These are phyloP conservation scores for Ailuropoda melanoleuca DNA, from an alignment of 2,113 vertebrate species.

Conservation along the genomic window DNA sequence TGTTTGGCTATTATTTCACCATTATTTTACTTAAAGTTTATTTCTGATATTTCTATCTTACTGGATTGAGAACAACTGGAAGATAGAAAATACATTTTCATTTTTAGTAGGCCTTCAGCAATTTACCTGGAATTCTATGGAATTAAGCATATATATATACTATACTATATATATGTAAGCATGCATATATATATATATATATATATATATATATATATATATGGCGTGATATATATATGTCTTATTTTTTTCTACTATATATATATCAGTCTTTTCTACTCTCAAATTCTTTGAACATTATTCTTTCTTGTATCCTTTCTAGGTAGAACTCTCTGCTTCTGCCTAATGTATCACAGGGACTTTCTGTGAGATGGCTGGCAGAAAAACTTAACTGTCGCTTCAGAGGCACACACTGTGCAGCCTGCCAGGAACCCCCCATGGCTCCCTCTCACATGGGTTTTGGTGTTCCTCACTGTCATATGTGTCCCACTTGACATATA, in stretches of 20 bases:
- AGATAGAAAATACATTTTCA: not conserved
- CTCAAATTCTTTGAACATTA: not conserved
- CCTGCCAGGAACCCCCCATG: not conserved
- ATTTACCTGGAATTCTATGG: not conserved
- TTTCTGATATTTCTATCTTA: not conserved
- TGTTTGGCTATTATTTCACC: not conserved
- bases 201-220: no score
- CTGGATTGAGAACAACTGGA: not conserved
- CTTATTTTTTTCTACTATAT: not conserved
- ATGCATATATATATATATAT: not conserved
- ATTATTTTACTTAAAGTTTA: not conserved
- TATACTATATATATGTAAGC: not conserved
- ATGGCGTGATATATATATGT: not conserved
- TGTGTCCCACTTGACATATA: not conserved
- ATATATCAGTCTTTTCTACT: not conserved
- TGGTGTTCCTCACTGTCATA: not conserved
- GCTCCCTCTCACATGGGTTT: not conserved
- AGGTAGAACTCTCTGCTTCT: not conserved
- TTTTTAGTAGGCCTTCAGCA: not conserved
- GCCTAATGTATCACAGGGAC: not conserved
- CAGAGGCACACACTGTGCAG: not conserved
- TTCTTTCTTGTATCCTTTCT: not conserved
- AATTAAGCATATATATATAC: not conserved
- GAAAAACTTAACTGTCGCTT: not conserved
- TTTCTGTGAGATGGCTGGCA: not conserved